Base-by-base conservation (phyloP, 2,113 vertebrate genomes). In the Natator depressus region DNA sequence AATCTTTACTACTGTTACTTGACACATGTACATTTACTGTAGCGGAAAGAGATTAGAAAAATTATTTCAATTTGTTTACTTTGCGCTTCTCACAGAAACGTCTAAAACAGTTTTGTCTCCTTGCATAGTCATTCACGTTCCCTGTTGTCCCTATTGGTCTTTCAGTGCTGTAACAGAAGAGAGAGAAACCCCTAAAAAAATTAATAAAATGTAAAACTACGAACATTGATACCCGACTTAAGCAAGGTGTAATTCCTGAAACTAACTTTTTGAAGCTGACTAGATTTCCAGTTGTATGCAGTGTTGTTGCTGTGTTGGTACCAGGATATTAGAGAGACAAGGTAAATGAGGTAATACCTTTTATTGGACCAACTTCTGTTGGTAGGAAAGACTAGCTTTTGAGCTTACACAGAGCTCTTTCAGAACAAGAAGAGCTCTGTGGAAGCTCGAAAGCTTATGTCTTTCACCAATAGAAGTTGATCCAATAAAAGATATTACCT, bases 211-310 rank as follows among this genome's bases (percentile, higher is more conserved):
- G 12, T 31, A 72, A 72, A 72, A n/a, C 31, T 38, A 72, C 35
- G 22, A 19, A 72, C 6, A 38, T n/a, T 38, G 14, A 20, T 72
- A 42, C 22, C 35, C 1, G 16, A 42, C 6, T 1, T 2, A 51
- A 62, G 47, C 22, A 84, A 35, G 42, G 57, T 19, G 19, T 5
- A 89, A 57, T 55, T 72, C 20, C 54, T 92, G 75, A 89, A 86
- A 38, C 69, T 72, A 38, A 72, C 9, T 38, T 72, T 89, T 90
- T 85, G 12, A 85, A 17, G 75, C n/a, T 84, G 53, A 46, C 3
- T 75, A 3, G 1, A 0, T 53, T 17, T 42, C 16, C 38, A 1
- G 0, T 24, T 79, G 54, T 89, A 51, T 76, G 1, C 49, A 20
- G 3, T 72, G 65, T 20, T 65, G 62, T 16, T 83, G 62, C 29